Conservation (phyloP, 2,113 vertebrate species). For the Protobothrops flavoviridis region DNA sequence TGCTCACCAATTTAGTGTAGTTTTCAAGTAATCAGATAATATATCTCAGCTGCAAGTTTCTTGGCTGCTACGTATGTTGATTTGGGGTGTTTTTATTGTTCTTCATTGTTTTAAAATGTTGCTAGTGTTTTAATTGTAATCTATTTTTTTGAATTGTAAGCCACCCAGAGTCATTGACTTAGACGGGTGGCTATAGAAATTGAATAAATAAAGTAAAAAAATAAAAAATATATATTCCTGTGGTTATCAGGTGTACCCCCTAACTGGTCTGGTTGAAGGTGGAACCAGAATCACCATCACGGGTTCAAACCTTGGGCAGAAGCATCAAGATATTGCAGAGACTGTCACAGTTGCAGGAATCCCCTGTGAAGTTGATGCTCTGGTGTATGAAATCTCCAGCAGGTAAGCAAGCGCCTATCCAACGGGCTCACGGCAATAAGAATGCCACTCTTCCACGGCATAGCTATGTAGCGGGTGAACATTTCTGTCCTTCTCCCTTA, state of each 20-base stretch:
- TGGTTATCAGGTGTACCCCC: constrained; percentile 84
- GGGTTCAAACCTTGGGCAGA: constrained; percentile 96
- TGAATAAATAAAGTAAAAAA: not conserved
- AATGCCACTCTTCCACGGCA: not conserved
- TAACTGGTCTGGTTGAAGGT: constrained; percentile 89
- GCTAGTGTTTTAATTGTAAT: not conserved
- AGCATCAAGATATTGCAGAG: constrained; percentile 84
- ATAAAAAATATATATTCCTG: constrained; percentile 6
- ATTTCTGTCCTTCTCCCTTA: not conserved
- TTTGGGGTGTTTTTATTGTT: not conserved
- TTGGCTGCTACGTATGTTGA: not conserved
- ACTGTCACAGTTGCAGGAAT: constrained; percentile 87
- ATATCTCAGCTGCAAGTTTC: not conserved
- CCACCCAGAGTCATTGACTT: not conserved
- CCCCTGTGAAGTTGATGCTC: constrained; percentile 80
- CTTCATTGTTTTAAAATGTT: not conserved
- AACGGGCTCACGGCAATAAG: not conserved
- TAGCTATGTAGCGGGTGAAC: not conserved
- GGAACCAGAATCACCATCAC: constrained; percentile 89
- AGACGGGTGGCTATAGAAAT: not conserved
- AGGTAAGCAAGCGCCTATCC: constrained; percentile 74
- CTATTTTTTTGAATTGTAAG: not conserved
- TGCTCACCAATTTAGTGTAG: not conserved
- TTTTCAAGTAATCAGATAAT: not conserved
- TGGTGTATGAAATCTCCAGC: constrained; percentile 90